Evolutionary conservation across 2,888 invertebrate species (phyloP).

Genomic region (Heliconius hortense): DNA sequence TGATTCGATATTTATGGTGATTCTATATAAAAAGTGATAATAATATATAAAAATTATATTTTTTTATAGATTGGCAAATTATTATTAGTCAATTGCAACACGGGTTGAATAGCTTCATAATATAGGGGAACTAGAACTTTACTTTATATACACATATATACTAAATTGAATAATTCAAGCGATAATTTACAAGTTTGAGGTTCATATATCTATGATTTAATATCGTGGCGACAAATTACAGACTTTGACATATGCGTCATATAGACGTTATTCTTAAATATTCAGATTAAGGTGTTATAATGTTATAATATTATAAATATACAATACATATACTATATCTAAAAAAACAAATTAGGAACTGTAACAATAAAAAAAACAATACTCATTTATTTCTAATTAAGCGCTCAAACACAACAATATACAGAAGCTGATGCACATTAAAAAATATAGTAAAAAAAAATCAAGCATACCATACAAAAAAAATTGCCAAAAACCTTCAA

Average conservation of each 20-base stretch:
- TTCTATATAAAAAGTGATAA: no score
- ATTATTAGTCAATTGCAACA: background rate
- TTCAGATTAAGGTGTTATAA: conserved; percentile 6
- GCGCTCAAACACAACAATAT: background rate
- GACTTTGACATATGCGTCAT: background rate
- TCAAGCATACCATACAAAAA: background rate
- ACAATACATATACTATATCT: background rate
- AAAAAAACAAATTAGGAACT: background rate
- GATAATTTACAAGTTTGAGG: background rate
- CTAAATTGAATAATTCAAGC: background rate
- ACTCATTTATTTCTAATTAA: background rate
- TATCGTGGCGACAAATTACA: background rate
- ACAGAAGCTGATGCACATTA: conserved; percentile 11
- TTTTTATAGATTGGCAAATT: no score
- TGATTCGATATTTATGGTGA: no score
- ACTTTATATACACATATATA: background rate
- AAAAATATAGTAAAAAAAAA: background rate
- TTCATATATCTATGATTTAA: background rate
- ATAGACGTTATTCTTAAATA: background rate
- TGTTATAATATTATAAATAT: background rate
- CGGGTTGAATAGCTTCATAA: no score
- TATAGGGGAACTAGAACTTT: no score
- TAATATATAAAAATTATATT: no score
- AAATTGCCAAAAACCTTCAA: conserved; percentile 7
- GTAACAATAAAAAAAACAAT: conserved; percentile 1